Base-by-base conservation (phyloP, 2,797 vertebrate species). In the Novumbra hubbsi region DNA sequence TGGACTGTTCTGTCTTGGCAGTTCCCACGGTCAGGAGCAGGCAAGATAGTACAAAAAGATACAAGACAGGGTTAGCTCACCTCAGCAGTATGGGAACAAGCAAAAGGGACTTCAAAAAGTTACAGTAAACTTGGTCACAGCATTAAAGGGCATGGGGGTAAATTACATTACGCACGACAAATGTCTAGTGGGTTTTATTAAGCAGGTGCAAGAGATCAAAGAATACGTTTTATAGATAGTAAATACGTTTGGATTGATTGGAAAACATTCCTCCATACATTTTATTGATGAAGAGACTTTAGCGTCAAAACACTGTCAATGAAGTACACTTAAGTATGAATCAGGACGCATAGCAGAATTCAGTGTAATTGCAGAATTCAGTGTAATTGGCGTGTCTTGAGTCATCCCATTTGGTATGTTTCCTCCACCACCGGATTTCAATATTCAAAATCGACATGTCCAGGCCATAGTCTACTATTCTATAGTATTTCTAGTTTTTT, bases 31-130 rank as follows among this genome's bases (percentile, higher is more conserved):
- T 45, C 41, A 45, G 11, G 41, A 45, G 41, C 41, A 45, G 9
- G 41, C 12, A 1, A 45, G 9, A 45, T 21, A 27, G 55, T 60
- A 21, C 55, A 60, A 24, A 60, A n/a, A 60, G 21, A 60, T 60
- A 21, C 24, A 21, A 17, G 55, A 60, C n/a, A 21, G 1, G n/a
- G 52, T 21, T 55, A 24, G 55, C 55, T 24, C 55, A 60, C 3
- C 24, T 21, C 21, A 24, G n/a, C 55, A 60, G 68, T 27, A 41
- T 30, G 15, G 49, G 72, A 72, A 63, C 27, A n/a, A 65, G 62
- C 32, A 28, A 16, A 45, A 45, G 66, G 17, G 0, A 60, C 21
- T 24, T 4, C 55, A n/a, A 60, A 60, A 60, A 14, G n/a, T 14
- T 60, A 60, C 21, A 52, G 50, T n/a, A 5, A 19, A 52, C 19